Evolutionary conservation across 2,888 invertebrate genomes (phyloP), one percentile per base, ranked within the genome.

Genomic region (Ophraella communa): DNA sequence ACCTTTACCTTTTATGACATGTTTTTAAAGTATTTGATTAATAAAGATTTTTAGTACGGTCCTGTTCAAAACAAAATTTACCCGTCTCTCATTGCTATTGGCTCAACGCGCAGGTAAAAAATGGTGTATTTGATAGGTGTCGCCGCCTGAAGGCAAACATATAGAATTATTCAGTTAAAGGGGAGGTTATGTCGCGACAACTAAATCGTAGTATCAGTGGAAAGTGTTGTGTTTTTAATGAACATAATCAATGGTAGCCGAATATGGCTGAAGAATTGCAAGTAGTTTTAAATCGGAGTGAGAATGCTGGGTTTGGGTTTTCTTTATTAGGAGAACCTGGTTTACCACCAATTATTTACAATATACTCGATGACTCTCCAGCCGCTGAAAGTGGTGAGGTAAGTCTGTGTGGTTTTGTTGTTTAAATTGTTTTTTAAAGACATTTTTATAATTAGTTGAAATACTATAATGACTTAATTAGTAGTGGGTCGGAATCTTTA

Each of bases 351-450:
- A 93, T 95, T 83, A 94, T 95, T 83, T 95, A 94, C 86, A 91
- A 94, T 85, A 94, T 95, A 81, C 89, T 94, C 81, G 94, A 94
- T 84, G 93, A 95, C 85, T 95, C 95, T 77, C 95, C 95, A 83
- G 95, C 95, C 74, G 94, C 94, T 78, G 91, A 92, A 82, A 91
- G 93, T 84, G 94, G 92, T 82, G 90, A 92, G 91, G 93, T 93
- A 87, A 87, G 88, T 51, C 47, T 21, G 24, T 27, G n/a, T 51
- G 27, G 24, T 51, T 51, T 51, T 51, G 27, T 27, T 51, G 23
- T 27, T 51, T 47, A 23, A 23, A 47, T 21, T 14, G 23, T 47
- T 47, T 47, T 47, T 47, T 23, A 14, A n/a, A 0, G 1, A n/a
- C 14, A 10, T 5, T n/a, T 5, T 47, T 21, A 45, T 47, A 47